phyloP scores from a whole-genome alignment of 2,113 vertebrate species.

The Daubentonia madagascariensis region DNA sequence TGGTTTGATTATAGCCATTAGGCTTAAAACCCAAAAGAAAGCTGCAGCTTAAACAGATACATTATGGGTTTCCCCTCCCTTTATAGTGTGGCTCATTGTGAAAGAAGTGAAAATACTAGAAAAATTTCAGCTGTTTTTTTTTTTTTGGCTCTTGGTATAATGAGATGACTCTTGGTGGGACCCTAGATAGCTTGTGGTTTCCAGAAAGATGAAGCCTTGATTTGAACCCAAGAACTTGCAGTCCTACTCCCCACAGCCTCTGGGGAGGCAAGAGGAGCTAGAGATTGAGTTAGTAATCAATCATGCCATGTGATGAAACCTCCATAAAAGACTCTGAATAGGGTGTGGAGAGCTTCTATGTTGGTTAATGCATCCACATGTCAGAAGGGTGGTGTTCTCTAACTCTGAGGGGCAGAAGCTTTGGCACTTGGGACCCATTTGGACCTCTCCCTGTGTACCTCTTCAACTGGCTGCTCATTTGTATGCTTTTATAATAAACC shows the following conservation, averaged over 20 bases:
- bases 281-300: background rate
- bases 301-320: background rate
- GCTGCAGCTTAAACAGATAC: background rate
- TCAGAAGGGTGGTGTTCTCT: too few species aligned
- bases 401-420: background rate
- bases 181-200: background rate
- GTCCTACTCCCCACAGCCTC: too few species aligned
- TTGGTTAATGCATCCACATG: fast-evolving
- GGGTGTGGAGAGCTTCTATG: too few species aligned
- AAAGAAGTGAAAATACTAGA: background rate
- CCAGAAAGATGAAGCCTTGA: background rate
- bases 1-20: background rate
- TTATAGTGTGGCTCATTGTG: background rate
- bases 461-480: background rate
- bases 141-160: background rate
- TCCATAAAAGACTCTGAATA: background rate
- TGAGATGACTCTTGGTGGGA: background rate
- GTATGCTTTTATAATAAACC: background rate
- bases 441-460: background rate
- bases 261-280: background rate
- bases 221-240: background rate
- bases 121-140: background rate
- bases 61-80: background rate
- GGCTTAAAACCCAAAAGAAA: background rate
- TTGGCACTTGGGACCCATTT: background rate